phyloP scores from a whole-genome alignment of 2,888 invertebrate genomes.

The Schizaphis graminum region DNA sequence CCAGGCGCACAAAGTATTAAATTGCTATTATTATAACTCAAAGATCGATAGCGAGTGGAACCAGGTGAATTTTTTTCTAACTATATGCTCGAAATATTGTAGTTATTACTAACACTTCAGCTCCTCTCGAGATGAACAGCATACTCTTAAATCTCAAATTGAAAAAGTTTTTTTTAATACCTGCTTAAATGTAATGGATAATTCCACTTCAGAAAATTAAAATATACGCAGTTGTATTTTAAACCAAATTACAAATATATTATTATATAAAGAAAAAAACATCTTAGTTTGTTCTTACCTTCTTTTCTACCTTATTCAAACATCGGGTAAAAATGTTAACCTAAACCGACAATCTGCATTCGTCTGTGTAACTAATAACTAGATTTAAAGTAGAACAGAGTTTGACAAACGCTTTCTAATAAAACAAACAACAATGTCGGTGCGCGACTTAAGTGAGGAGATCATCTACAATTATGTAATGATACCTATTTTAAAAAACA shows the following conservation, averaged over 20 bases:
- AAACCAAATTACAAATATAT: neutral
- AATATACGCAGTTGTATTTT: neutral
- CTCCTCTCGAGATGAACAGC: neutral
- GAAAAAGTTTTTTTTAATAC: constrained; percentile 10
- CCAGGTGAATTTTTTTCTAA: neutral
- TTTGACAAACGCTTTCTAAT: neutral
- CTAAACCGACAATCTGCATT: neutral
- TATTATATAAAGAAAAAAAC: neutral
- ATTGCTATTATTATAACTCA: neutral
- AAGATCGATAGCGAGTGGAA: neutral
- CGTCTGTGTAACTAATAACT: neutral
- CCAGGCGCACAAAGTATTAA: neutral
- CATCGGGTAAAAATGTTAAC: neutral
- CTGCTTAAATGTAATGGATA: neutral
- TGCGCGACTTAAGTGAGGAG: neutral
- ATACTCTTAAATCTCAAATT: neutral
- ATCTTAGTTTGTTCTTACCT: neutral
- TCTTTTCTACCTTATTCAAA: no score
- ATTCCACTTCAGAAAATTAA: constrained; percentile 21
- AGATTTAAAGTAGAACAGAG: neutral
- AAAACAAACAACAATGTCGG: neutral
- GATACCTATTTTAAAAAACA: neutral
- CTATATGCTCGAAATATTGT: neutral
- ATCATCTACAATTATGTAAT: neutral
- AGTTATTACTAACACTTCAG: neutral